Evolutionary conservation across 2,888 invertebrate genomes (phyloP).

Genomic region (Eugnorisma glareosa): DNA sequence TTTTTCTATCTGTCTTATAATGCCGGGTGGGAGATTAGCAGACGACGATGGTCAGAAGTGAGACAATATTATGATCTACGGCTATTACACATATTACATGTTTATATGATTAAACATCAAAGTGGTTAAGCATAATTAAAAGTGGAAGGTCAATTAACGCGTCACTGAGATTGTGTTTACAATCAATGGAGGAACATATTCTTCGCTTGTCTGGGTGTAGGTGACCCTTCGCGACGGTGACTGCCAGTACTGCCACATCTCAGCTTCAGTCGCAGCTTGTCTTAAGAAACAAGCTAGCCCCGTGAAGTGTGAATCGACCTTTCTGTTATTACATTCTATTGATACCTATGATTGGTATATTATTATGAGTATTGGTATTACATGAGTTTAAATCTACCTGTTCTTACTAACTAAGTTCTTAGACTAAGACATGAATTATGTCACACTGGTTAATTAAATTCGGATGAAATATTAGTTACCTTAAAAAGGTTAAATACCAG

Average conservation of each 20-base stretch:
- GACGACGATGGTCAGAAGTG: slow-evolving; percentile 5
- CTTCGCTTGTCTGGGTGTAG: neutral
- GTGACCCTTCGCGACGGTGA: neutral
- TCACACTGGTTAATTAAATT: slow-evolving; percentile 55
- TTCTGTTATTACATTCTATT: slow-evolving; percentile 46
- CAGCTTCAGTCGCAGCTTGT: neutral
- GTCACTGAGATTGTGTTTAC: slow-evolving; percentile 24
- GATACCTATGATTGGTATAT: slow-evolving; percentile 35
- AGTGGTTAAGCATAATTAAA: slow-evolving; percentile 27
- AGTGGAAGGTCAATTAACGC: slow-evolving; percentile 41
- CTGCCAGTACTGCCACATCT: neutral
- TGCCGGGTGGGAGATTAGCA: slow-evolving; percentile 38
- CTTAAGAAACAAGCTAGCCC: slow-evolving; percentile 5
- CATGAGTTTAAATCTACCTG: slow-evolving; percentile 8
- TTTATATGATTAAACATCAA: slow-evolving; percentile 44
- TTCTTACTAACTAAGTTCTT: slow-evolving; percentile 44
- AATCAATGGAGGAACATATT: neutral
- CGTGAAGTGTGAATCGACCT: slow-evolving; percentile 53
- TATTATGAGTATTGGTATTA: slow-evolving; percentile 16
- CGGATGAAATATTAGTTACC: slow-evolving; percentile 52
- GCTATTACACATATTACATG: slow-evolving; percentile 34
- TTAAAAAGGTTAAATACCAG: slow-evolving; percentile 22
- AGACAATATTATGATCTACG: slow-evolving; percentile 32
- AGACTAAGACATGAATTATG: slow-evolving; percentile 41
- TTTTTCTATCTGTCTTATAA: neutral